These are phyloP conservation scores for Macrochelys suwanniensis DNA, from an alignment of 2,797 vertebrate species.

Conservation along the genomic window DNA sequence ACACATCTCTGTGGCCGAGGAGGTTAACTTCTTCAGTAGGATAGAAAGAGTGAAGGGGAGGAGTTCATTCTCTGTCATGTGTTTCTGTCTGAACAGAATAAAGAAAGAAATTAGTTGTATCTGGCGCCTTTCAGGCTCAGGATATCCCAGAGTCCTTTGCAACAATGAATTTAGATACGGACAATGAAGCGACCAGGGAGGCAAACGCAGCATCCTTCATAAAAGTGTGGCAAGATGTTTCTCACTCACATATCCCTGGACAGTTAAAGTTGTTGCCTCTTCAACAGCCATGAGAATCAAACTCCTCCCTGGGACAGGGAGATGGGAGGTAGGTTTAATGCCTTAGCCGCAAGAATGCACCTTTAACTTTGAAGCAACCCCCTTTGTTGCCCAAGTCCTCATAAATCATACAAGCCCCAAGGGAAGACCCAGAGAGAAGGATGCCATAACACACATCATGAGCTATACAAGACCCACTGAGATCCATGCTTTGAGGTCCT, in stretches of 20 bases:
- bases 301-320: neutral
- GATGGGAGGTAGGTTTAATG: constrained; percentile 8
- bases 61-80: neutral
- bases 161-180: constrained; percentile 9
- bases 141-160: constrained; percentile 39
- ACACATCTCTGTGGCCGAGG: neutral
- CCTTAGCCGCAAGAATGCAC: neutral
- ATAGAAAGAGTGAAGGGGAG: neutral
- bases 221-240: neutral
- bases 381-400: neutral
- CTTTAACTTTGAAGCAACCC: neutral
- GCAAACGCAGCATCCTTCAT: neutral
- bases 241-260: neutral
- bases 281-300: neutral
- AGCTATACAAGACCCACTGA: neutral
- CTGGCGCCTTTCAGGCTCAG: constrained; percentile 18
- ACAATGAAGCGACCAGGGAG: constrained; percentile 26
- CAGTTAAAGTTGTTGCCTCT: neutral
- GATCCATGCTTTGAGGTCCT: neutral
- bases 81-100: neutral
- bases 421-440: neutral
- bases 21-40: neutral
- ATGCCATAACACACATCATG: accelerated
- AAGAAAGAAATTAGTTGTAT: neutral
- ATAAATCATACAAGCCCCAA: neutral